These are phyloP conservation scores for Dryomyza anilis DNA, from an alignment of 2,888 invertebrate species.

Conservation along the genomic window DNA sequence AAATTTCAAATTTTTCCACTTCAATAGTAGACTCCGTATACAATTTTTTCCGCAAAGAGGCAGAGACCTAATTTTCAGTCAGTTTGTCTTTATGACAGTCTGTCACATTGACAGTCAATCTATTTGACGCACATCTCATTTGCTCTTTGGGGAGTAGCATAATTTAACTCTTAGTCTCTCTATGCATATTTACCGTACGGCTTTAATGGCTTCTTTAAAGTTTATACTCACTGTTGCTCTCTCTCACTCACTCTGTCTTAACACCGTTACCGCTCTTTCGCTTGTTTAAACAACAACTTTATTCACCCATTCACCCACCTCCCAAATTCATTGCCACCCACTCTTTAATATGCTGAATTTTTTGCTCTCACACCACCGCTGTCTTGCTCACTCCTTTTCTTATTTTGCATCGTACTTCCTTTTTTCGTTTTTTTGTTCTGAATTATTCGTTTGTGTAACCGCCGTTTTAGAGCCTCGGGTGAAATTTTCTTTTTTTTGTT, in stretches of 20 bases:
- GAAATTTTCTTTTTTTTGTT: not conserved
- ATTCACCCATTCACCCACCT: too few species aligned
- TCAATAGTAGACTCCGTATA: not conserved
- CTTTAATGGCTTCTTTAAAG: not conserved
- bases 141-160: too few species aligned
- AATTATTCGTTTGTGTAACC: conserved; percentile 1
- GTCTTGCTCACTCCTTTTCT: not conserved
- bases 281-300: too few species aligned
- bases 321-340: too few species aligned
- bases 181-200: not conserved
- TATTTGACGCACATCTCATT: too few species aligned
- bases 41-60: not conserved
- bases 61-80: not conserved
- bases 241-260: not conserved
- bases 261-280: too few species aligned
- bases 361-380: not conserved
- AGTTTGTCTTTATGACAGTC: not conserved
- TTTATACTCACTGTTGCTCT: not conserved
- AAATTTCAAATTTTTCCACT: too few species aligned
- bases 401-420: not conserved
- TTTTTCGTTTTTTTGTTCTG: not conserved
- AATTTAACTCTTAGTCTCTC: not conserved
- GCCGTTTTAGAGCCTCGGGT: not conserved
- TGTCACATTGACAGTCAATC: too few species aligned
- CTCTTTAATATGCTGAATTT: too few species aligned